Percentiles rank a stretch among this genome's conserved stretches.
phyloP scores from a whole-genome alignment of 2,113 vertebrate genomes.

The Pungitius pungitius region DNA sequence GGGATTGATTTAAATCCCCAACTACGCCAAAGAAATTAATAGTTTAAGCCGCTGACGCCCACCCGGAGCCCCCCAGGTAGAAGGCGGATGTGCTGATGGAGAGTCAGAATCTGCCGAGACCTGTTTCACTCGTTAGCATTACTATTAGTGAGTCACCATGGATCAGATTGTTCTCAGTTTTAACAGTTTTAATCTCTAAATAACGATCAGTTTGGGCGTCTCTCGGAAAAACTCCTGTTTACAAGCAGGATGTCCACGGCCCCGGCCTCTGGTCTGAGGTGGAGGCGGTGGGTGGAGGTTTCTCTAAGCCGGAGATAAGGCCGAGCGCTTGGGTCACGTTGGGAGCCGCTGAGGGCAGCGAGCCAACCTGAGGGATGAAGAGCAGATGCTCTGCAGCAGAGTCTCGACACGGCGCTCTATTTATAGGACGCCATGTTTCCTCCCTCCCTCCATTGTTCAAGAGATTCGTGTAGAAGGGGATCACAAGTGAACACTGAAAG shows the following conservation, averaged over 20 bases:
- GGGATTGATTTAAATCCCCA: constrained; percentile 39
- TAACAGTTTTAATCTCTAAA: not conserved
- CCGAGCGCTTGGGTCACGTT: constrained; percentile 19
- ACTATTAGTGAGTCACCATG: not conserved
- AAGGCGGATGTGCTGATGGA: constrained; percentile 9
- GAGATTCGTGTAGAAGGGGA: not conserved
- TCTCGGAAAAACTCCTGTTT: constrained; percentile 34
- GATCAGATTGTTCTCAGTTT: not conserved
- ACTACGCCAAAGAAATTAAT: constrained; percentile 31
- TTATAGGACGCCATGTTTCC: not conserved
- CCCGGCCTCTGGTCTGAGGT: constrained; percentile 18
- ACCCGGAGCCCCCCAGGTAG: constrained; percentile 15
- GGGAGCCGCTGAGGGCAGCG: constrained; percentile 15
- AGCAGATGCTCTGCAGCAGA: constrained; percentile 23
- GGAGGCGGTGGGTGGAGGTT: constrained; percentile 29
- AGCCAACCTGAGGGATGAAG: constrained; percentile 30
- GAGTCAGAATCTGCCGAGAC: constrained; percentile 14
- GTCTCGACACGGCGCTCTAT: not conserved
- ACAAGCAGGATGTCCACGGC: constrained; percentile 28
- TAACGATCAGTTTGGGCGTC: not conserved
- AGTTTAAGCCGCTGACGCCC: constrained; percentile 38
- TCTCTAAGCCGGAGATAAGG: constrained; percentile 39
- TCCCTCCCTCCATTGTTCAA: not conserved
- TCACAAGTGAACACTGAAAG: not conserved
- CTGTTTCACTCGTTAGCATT: not conserved